phyloP scores from a whole-genome alignment of 1,140 invertebrate species.

The Drosophila jambulina region DNA sequence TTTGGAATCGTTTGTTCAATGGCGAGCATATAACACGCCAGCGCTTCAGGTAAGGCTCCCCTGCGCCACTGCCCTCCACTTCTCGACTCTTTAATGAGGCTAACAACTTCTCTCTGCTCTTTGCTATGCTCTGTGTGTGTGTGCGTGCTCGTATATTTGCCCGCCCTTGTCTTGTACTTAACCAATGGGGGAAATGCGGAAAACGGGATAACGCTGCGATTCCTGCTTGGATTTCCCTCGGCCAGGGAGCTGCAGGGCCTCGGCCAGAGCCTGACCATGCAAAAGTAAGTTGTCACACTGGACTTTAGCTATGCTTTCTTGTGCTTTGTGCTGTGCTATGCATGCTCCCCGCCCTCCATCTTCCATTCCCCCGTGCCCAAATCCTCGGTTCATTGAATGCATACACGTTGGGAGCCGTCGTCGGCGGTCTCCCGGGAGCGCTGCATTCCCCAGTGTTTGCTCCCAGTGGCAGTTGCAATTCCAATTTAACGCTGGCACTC shows the following conservation, averaged over 20 bases:
- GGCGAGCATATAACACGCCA: conserved; percentile 77
- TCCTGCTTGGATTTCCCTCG: conserved; percentile 15
- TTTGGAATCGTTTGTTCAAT: conserved; percentile 84
- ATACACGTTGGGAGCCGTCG: conserved; percentile 10
- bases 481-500: conserved; percentile 40
- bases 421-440: conserved; percentile 7
- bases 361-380: not conserved
- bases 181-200: conserved; percentile 53
- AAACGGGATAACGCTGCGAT: conserved; percentile 1
- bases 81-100: conserved; percentile 62
- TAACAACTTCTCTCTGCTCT: conserved; percentile 61
- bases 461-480: conserved; percentile 19
- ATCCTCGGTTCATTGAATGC: conserved; percentile 31
- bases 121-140: conserved; percentile 14
- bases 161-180: conserved; percentile 77
- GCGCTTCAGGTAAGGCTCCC: conserved; percentile 72
- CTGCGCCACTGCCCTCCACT: conserved; percentile 5
- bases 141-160: conserved; percentile 33
- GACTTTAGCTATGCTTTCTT: conserved; percentile 43
- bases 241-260: conserved; percentile 72
- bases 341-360: conserved; percentile 12
- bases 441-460: conserved; percentile 30
- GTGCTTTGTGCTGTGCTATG: conserved; percentile 41
- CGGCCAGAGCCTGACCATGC: conserved; percentile 67
- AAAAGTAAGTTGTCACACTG: conserved; percentile 76